Conservation (phyloP, 2,888 invertebrate species). For the Allygus modestus region DNA sequence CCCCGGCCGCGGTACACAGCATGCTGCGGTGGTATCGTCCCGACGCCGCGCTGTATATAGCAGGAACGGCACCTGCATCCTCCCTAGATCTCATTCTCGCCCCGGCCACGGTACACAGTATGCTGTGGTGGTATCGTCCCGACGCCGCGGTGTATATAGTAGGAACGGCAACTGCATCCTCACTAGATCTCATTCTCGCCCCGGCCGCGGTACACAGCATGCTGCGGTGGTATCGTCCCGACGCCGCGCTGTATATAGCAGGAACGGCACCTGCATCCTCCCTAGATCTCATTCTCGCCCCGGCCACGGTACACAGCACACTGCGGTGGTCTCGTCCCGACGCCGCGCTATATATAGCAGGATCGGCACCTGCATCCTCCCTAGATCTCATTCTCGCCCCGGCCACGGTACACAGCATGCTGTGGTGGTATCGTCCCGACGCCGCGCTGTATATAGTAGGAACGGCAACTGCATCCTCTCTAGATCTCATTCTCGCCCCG, state of each 20-base stretch:
- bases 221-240: conserved; percentile 51
- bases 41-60: neutral
- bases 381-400: neutral
- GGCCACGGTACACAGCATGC: neutral
- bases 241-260: neutral
- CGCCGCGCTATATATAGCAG: too few species aligned
- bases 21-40: neutral
- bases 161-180: conserved; percentile 6
- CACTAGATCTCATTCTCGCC: too few species aligned
- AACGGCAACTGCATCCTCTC: too few species aligned
- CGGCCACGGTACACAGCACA: neutral
- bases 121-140: conserved; percentile 40
- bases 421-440: conserved; percentile 36
- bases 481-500: neutral
- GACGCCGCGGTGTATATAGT: neutral
- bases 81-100: neutral
- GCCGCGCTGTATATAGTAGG: neutral
- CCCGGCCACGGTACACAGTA: neutral
- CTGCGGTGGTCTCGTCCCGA: neutral
- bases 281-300: neutral
- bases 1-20: neutral
- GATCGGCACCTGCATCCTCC: too few species aligned
- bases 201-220: neutral
- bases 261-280: too few species aligned
- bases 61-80: too few species aligned